Evolutionary conservation across 2,888 invertebrate genomes (phyloP).

Genomic region (Mythimna loreyi): DNA sequence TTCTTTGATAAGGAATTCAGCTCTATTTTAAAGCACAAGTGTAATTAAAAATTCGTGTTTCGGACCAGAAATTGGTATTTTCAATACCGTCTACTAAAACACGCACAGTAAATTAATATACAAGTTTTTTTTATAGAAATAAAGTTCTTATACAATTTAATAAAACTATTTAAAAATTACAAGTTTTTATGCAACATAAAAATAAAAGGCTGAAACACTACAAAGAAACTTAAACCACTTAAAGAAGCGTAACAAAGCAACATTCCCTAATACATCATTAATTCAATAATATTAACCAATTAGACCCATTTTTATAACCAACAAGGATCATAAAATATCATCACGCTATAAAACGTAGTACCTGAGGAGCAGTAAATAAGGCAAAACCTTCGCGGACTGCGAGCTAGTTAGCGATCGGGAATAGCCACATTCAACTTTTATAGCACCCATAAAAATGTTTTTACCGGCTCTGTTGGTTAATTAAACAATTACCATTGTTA

Average conservation of each 20-base stretch:
- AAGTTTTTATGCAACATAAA: constrained; percentile 8
- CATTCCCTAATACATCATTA: constrained; percentile 37
- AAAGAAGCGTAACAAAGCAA: constrained; percentile 21
- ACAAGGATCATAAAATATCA: constrained; percentile 63
- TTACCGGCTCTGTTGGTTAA: constrained; percentile 63
- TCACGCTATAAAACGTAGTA: constrained; percentile 64
- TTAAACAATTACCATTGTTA: constrained; percentile 67
- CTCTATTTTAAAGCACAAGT: constrained; percentile 33
- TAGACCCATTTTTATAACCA: constrained; percentile 58
- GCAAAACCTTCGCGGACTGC: constrained; percentile 49
- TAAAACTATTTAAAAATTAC: neutral
- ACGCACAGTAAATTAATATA: neutral
- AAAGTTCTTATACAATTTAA: too few relatives aligned
- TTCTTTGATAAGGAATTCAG: constrained; percentile 48
- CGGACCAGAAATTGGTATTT: neutral
- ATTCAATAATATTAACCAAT: constrained; percentile 57
- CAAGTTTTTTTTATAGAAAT: too few relatives aligned
- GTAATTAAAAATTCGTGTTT: constrained; percentile 14
- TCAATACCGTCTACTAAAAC: neutral
- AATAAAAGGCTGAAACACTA: neutral
- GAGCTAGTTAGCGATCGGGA: constrained; percentile 61
- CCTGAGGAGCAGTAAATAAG: constrained; percentile 65
- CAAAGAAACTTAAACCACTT: neutral
- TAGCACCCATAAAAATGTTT: constrained; percentile 61
- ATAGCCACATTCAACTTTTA: constrained; percentile 62